Base-by-base conservation (phyloP, 1,140 invertebrate genomes). In the Ostrea edulis region DNA sequence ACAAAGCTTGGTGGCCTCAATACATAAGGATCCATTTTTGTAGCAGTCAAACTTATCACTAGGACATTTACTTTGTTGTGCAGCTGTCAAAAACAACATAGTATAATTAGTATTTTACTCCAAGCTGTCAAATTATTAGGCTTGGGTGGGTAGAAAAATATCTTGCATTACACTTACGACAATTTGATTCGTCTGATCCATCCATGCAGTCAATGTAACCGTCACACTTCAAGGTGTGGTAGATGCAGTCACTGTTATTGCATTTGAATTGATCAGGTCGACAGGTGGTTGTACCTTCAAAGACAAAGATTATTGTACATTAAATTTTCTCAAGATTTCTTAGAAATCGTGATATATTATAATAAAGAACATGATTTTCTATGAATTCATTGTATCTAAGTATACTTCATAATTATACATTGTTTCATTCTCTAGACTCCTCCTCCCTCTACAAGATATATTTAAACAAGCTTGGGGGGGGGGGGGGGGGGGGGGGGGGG, bases 121-220 rank as follows among this genome's bases (percentile, higher is more conserved):
- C n/a, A n/a, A 20, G 35, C 35, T 44, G 35, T 44, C 35, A 44
- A 44, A 44, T 44, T 44, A 5, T 2, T 2, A 44, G 35, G 35
- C 35, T 44, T 44, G 8, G 14, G 55, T 62, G 55, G 17, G 55
- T 1, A 17, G 55, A 62, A 62, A n/a, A n/a, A 9, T 35, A 25
- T 29, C 25, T 12, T 77, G 25, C 55, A 54, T 14, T n/a, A 77
- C 29, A 89, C 88, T 86, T 89, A 89, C 88, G 12, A 84, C 88
- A 89, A 44, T 84, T 68, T 9, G 7, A 8, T 53, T 99, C 98
- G 94, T 99, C 98, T n/a, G 98, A 98, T 0, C 98, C 98, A 94
- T 98, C 98, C 0, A 98, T 97, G 94, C 98, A 99, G 93, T 99
- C 98, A 0, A 97, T 97, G 94, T 99, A 98, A 0, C 98, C 98